These are phyloP conservation scores for Phanerotoma sp. DNA, from an alignment of 2,888 invertebrate species.

Conservation along the genomic window DNA sequence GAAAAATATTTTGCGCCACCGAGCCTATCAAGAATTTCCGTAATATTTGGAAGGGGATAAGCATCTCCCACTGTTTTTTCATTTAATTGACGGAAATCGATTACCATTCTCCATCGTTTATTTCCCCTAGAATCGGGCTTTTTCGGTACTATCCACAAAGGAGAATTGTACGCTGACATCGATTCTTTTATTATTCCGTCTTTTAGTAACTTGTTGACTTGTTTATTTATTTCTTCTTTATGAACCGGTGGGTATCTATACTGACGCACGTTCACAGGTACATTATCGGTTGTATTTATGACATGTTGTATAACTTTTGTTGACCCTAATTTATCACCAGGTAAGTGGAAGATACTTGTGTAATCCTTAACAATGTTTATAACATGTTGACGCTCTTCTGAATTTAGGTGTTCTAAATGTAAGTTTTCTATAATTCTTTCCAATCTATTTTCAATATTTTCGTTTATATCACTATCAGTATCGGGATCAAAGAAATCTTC, in stretches of 20 bases:
- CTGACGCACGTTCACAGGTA: not conserved
- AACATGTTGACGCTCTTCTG: not conserved
- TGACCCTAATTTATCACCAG: conserved; percentile 3
- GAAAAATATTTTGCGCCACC: conserved; percentile 27
- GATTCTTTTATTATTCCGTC: too few relatives aligned
- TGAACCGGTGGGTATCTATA: too few relatives aligned
- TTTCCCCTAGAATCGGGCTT: not conserved
- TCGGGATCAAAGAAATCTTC: conserved; percentile 7
- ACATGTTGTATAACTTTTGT: not conserved
- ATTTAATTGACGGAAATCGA: too few relatives aligned
- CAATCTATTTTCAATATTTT: not conserved
- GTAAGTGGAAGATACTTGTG: conserved; percentile 2
- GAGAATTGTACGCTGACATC: too few relatives aligned
- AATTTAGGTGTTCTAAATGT: not conserved
- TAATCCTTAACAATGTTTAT: not conserved
- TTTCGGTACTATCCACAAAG: too few relatives aligned
- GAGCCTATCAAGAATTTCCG: not conserved
- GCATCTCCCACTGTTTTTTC: too few relatives aligned
- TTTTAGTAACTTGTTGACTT: too few relatives aligned
- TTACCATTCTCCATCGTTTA: too few relatives aligned
- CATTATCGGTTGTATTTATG: not conserved
- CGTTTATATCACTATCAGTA: not conserved
- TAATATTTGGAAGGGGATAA: too few relatives aligned
- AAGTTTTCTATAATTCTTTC: not conserved
- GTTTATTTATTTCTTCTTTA: too few relatives aligned